Base-by-base conservation (phyloP, 1,140 invertebrate genomes). In the Cydia fagiglandana region DNA sequence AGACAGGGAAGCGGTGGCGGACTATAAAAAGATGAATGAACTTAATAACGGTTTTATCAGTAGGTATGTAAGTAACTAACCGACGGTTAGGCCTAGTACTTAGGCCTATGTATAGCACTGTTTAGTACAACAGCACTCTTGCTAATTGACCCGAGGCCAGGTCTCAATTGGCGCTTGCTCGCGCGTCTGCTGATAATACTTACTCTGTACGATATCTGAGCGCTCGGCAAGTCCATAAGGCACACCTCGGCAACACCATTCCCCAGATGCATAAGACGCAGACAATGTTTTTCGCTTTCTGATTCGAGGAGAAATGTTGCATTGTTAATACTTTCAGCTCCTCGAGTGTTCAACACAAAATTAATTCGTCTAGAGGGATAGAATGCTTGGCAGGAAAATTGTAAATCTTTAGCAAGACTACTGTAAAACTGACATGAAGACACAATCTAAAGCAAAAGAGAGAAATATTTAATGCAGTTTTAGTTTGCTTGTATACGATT, bases 281-380 rank as follows among this genome's bases (percentile, higher is more conserved):
- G 50, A 53, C 50, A 17, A 53, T 17, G n/a, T 56, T 56, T 56
- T 56, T 56, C n/a, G n/a, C 50, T 53, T 15, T 53, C 53, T 56
- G 53, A 9, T 17, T 56, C 53, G 53, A 56, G 53, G n/a, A 17
- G n/a, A 7, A 56, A 56, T 17, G n/a, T 17, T 56, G n/a, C 53
- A 56, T 56, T 56, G 15, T 56, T 56, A 56, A 17, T 17, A 9
- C n/a, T 47, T 56, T 56, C 53, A 56, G 53, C 53, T 17, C 53
- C 53, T 56, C n/a, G n/a, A 56, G 45, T 13, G 7, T 0, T n/a
- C 53, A 17, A 5, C 7, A 13, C n/a, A 17, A 56, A 56, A 7
- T 56, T 56, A 56, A 56, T 56, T 5, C n/a, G 53, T 56, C 15
- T 56, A 56, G 53, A 3, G 30, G 30, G 2, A 30, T 0, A 30